A percentile compares a stretch with the other conserved stretches of the same genome.
Conservation (phyloP, 2,888 invertebrate species). For the Phymatocera aterrima region DNA sequence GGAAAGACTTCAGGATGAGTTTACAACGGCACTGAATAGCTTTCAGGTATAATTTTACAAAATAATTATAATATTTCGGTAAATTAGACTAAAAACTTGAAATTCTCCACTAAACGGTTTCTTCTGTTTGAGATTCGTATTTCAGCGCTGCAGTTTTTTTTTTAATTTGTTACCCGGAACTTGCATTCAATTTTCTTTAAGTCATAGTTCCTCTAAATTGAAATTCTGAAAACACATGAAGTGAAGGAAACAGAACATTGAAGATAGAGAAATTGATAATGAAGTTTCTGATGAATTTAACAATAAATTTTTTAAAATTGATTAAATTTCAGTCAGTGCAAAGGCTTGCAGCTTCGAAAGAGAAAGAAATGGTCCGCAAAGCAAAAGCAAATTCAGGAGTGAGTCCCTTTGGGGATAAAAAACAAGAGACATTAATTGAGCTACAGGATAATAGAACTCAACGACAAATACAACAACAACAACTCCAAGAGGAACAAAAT, state of each 20-base stretch:
- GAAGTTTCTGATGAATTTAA: no score
- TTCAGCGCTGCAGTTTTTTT: no score
- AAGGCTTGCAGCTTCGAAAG: slow-evolving; percentile 91
- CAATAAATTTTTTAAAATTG: no score
- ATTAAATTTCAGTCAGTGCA: slow-evolving; percentile 85
- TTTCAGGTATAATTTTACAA: slow-evolving; percentile 80
- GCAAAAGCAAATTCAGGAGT: slow-evolving; percentile 81
- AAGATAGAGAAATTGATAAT: no score
- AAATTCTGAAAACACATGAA: no score
- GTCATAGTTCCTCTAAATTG: no score
- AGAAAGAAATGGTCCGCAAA: slow-evolving; percentile 91
- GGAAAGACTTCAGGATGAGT: slow-evolving; percentile 94
- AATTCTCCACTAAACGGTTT: background rate
- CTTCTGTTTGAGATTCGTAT: no score
- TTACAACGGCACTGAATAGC: slow-evolving; percentile 90
- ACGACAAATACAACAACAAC: slow-evolving; percentile 81
- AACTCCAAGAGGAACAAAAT: slow-evolving; percentile 90
- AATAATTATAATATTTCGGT: background rate
- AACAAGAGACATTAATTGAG: slow-evolving; percentile 78
- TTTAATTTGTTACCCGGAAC: no score
- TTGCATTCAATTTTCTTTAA: no score
- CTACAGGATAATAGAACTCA: slow-evolving; percentile 79
- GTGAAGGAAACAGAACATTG: no score
- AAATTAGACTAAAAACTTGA: background rate
- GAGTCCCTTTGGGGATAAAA: slow-evolving; percentile 77